A percentile compares a stretch with the other conserved stretches of the same genome.
These are phyloP conservation scores for Rhinoraja longicauda DNA, from an alignment of 2,797 vertebrate species.

Conservation along the genomic window DNA sequence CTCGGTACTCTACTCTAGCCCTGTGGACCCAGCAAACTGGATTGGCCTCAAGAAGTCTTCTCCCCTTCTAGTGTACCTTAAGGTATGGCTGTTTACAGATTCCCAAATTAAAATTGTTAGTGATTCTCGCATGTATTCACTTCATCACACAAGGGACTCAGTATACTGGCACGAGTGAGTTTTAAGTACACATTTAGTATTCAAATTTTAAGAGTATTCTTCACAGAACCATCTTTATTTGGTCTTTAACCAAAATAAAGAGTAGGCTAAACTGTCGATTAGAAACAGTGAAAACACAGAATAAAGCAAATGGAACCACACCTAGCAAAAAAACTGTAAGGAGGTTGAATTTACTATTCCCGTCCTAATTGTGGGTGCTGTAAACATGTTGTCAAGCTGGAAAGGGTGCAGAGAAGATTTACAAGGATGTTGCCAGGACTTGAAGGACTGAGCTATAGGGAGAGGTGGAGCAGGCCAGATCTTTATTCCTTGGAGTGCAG, in stretches of 20 bases:
- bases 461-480: too few species aligned
- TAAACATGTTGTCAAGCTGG: too few species aligned
- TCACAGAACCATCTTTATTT: too few species aligned
- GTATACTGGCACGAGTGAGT: background rate
- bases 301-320: background rate
- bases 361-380: background rate
- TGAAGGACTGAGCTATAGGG: too few species aligned
- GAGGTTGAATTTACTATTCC: background rate
- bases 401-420: too few species aligned
- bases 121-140: background rate
- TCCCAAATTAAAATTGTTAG: background rate
- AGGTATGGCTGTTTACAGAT: constrained; percentile 61
- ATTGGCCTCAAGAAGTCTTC: constrained; percentile 74
- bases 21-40: constrained; percentile 82
- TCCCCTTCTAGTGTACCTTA: constrained; percentile 73
- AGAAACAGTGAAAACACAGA: background rate
- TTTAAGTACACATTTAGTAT: background rate
- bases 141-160: background rate
- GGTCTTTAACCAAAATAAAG: background rate
- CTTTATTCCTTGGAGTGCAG: too few species aligned
- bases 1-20: constrained; percentile 66
- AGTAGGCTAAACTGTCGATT: background rate
- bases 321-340: background rate
- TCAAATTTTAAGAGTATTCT: background rate
- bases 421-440: too few species aligned